Evolutionary conservation across 2,888 invertebrate genomes (phyloP).

Genomic region (Lithophane socia): DNA sequence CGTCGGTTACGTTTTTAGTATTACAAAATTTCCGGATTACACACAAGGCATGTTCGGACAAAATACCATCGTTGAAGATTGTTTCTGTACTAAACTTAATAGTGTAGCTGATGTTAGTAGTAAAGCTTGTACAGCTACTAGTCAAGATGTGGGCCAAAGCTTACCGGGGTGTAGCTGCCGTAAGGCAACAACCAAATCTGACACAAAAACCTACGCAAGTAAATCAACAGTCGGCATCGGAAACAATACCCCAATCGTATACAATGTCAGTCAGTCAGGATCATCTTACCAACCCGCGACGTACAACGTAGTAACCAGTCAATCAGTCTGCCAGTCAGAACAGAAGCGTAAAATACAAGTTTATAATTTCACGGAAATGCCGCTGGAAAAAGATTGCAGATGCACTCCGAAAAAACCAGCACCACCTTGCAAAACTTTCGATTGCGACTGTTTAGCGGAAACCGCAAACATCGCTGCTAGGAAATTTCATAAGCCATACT

Average conservation of each 20-base stretch:
- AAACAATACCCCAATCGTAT: slow-evolving; percentile 52
- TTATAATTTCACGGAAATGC: slow-evolving; percentile 76
- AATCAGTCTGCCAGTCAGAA: neutral
- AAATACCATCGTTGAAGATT: slow-evolving; percentile 74
- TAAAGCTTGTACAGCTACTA: slow-evolving; percentile 32
- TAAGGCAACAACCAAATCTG: slow-evolving; percentile 54
- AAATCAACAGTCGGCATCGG: slow-evolving; percentile 64
- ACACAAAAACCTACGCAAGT: slow-evolving; percentile 47
- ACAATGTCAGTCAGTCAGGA: slow-evolving; percentile 2
- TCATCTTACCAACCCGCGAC: neutral
- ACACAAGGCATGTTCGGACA: slow-evolving; percentile 74
- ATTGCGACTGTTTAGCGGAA: slow-evolving; percentile 83
- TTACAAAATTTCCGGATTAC: slow-evolving; percentile 73
- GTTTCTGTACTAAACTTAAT: slow-evolving; percentile 63
- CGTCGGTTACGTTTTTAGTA: slow-evolving; percentile 76
- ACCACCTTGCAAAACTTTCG: slow-evolving; percentile 84
- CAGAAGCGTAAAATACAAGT: slow-evolving; percentile 55
- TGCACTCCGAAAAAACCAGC: slow-evolving; percentile 82
- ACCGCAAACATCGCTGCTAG: slow-evolving; percentile 75
- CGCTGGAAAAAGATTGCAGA: slow-evolving; percentile 83
- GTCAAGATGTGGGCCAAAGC: slow-evolving; percentile 36
- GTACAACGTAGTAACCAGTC: slow-evolving; percentile 16
- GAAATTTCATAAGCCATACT: slow-evolving; percentile 83
- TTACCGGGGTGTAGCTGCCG: slow-evolving; percentile 68
- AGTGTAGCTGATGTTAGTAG: slow-evolving; percentile 36